phyloP scores from a whole-genome alignment of 2,888 invertebrate species.

The Dynastes tityus region DNA sequence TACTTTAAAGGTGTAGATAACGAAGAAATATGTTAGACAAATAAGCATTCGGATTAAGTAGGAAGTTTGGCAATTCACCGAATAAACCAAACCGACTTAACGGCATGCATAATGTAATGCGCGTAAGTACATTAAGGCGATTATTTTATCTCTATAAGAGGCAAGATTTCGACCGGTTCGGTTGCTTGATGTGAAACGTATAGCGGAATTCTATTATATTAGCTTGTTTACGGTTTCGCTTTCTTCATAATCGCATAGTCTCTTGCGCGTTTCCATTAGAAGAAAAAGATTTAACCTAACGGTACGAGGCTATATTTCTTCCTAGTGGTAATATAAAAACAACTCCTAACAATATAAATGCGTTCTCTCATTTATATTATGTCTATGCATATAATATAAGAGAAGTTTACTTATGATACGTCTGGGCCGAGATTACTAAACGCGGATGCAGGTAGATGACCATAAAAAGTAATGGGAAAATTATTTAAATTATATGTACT shows the following conservation, averaged over 20 bases:
- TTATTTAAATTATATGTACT: constrained; percentile 31
- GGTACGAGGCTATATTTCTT: constrained; percentile 27
- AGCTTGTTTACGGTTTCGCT: constrained; percentile 41
- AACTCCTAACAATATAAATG: constrained; percentile 14
- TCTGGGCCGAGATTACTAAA: background rate
- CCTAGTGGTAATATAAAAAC: constrained; percentile 19
- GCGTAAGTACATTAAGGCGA: constrained; percentile 36
- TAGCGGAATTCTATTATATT: constrained; percentile 33
- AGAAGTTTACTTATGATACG: background rate
- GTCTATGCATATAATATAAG: background rate
- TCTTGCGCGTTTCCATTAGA: constrained; percentile 32
- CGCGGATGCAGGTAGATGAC: background rate
- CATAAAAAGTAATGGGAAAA: constrained; percentile 35
- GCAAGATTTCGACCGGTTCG: constrained; percentile 12
- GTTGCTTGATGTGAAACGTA: constrained; percentile 11
- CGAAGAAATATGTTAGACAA: constrained; percentile 11
- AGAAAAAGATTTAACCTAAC: constrained; percentile 39
- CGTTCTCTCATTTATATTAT: background rate
- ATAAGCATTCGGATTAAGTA: background rate
- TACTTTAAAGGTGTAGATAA: background rate
- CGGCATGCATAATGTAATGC: constrained; percentile 1
- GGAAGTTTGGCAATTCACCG: constrained; percentile 33
- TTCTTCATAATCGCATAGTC: constrained; percentile 40
- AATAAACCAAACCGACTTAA: constrained; percentile 22
- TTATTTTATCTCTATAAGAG: constrained; percentile 31